These are phyloP conservation scores for Caenorhabditis drosophilae DNA, from an alignment of 2,888 invertebrate species.

Conservation along the genomic window DNA sequence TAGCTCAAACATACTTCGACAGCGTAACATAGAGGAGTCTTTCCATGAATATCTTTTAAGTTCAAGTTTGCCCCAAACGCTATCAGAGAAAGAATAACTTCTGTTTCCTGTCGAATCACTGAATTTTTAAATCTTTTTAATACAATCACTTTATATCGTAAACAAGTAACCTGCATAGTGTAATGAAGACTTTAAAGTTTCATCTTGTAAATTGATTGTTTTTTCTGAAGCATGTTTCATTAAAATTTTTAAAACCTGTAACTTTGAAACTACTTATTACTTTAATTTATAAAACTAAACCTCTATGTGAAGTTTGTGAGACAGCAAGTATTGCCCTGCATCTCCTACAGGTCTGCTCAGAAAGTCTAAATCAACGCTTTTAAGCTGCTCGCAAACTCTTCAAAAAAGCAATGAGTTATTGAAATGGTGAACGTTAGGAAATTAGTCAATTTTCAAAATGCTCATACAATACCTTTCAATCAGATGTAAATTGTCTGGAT, in stretches of 20 bases:
- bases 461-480: too few species aligned
- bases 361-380: conserved; percentile 2
- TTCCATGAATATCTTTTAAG: conserved; percentile 9
- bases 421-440: too few species aligned
- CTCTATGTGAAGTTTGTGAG: background rate
- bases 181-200: background rate
- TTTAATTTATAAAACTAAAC: background rate
- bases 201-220: background rate
- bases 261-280: too few species aligned
- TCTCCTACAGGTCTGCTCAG: background rate
- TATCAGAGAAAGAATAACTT: conserved; percentile 13
- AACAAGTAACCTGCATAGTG: background rate
- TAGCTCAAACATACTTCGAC: conserved; percentile 7
- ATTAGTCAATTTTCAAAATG: too few species aligned
- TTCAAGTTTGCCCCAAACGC: conserved; percentile 25
- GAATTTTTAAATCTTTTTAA: background rate
- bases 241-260: background rate
- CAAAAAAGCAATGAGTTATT: background rate
- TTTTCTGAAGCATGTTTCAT: background rate
- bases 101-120: background rate
- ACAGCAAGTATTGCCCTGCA: background rate
- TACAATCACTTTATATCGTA: background rate
- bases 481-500: too few species aligned
- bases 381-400: conserved; percentile 3
- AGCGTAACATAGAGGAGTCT: conserved; percentile 28